These are phyloP conservation scores for Drosophila lacteicornis DNA, from an alignment of 1,140 invertebrate genomes.

Conservation along the genomic window DNA sequence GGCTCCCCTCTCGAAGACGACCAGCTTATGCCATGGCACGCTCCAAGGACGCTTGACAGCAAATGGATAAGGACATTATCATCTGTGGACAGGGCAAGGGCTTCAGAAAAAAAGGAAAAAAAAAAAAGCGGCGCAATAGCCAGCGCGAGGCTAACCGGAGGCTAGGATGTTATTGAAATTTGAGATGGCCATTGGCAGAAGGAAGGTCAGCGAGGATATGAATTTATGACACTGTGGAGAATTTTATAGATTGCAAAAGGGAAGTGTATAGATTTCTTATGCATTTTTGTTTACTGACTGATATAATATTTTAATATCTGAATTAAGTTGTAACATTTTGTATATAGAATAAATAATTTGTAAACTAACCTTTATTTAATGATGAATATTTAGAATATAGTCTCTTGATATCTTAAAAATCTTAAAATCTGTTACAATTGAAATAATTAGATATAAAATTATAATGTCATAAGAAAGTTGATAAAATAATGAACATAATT, in stretches of 20 bases:
- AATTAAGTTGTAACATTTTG: not conserved
- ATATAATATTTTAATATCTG: not conserved
- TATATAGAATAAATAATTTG: no score
- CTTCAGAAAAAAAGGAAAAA: slow-evolving; percentile 11
- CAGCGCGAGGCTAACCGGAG: slow-evolving; percentile 18
- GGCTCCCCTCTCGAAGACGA: slow-evolving; percentile 19
- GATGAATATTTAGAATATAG: no score
- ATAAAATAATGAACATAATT: no score
- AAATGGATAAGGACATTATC: slow-evolving; percentile 64
- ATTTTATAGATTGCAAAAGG: accelerated
- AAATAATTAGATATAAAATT: not conserved
- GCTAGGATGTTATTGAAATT: slow-evolving; percentile 44
- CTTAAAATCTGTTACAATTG: no score
- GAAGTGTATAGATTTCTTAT: not conserved
- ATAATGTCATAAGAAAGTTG: no score
- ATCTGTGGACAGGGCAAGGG: slow-evolving; percentile 43
- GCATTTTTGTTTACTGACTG: not conserved
- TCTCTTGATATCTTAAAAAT: no score
- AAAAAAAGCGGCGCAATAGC: slow-evolving; percentile 15
- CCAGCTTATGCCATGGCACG: slow-evolving; percentile 73
- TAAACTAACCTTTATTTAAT: no score
- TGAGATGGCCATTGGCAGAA: slow-evolving; percentile 22
- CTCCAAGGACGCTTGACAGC: slow-evolving; percentile 67
- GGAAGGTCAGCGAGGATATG: not conserved
- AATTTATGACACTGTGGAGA: not conserved